Conservation (phyloP, 2,888 invertebrate genomes). For the Adineta ricciae region DNA sequence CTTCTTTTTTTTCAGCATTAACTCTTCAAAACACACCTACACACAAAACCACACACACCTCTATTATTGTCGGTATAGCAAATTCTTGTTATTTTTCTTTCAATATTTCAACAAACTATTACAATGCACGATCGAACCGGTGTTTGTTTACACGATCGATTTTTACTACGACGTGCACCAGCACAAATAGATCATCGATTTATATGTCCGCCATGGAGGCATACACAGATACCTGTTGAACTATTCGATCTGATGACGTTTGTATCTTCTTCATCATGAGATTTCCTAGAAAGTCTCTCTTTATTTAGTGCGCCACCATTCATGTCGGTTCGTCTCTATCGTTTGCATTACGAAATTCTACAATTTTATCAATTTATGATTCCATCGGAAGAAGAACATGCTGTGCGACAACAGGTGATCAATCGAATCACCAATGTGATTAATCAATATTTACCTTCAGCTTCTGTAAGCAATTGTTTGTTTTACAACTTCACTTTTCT, state of each 20-base stretch:
- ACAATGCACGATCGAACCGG: neutral
- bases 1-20: too few species aligned
- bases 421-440: constrained; percentile 77
- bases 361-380: constrained; percentile 90
- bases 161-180: neutral
- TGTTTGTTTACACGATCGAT: neutral
- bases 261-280: neutral
- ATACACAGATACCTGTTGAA: neutral
- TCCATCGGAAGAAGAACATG: constrained; percentile 79
- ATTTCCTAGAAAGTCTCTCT: too few species aligned
- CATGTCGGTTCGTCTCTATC: neutral
- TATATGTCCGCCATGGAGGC: neutral
- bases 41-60: too few species aligned
- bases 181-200: neutral
- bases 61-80: too few species aligned
- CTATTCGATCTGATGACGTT: neutral
- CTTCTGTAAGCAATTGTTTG: constrained; percentile 49
- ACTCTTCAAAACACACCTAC: too few species aligned
- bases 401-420: constrained; percentile 76
- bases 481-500: too few species aligned
- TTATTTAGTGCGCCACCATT: neutral
- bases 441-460: constrained; percentile 77
- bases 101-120: too few species aligned
- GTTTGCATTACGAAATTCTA: constrained; percentile 89
- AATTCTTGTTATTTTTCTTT: too few species aligned